These are phyloP conservation scores for Syngnathoides biaculeatus DNA, from an alignment of 2,113 vertebrate species.

Conservation along the genomic window DNA sequence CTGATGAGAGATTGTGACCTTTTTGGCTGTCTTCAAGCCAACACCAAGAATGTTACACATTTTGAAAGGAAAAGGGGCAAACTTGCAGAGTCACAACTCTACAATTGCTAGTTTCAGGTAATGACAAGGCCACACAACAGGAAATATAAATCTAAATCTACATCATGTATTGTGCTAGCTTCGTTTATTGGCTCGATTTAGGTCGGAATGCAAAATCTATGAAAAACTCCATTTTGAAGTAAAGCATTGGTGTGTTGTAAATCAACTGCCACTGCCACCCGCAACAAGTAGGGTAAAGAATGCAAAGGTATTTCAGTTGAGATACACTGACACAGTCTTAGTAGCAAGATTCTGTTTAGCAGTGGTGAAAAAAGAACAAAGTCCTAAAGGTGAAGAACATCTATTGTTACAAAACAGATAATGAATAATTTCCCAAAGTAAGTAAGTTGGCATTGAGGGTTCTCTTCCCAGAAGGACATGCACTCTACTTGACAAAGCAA, in stretches of 20 bases:
- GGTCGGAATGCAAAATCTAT: background rate
- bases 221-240: background rate
- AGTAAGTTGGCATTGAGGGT: background rate
- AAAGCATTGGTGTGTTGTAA: background rate
- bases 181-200: background rate
- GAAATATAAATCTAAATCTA: background rate
- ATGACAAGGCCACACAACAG: background rate
- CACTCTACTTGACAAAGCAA: background rate
- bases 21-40: background rate
- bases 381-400: background rate
- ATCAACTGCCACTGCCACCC: background rate
- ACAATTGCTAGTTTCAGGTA: too few species aligned
- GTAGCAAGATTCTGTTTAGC: background rate
- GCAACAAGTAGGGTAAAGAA: background rate
- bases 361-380: background rate
- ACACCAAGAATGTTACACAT: background rate
- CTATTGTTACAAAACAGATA: background rate
- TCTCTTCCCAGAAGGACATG: conserved; percentile 7
- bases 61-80: background rate
- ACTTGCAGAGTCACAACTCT: background rate
- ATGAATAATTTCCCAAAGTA: background rate
- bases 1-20: background rate
- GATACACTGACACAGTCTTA: background rate
- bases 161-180: too few species aligned
- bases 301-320: background rate